Evolutionary conservation across 2,113 vertebrate species (phyloP).

Genomic region (Okapia johnstoni): DNA sequence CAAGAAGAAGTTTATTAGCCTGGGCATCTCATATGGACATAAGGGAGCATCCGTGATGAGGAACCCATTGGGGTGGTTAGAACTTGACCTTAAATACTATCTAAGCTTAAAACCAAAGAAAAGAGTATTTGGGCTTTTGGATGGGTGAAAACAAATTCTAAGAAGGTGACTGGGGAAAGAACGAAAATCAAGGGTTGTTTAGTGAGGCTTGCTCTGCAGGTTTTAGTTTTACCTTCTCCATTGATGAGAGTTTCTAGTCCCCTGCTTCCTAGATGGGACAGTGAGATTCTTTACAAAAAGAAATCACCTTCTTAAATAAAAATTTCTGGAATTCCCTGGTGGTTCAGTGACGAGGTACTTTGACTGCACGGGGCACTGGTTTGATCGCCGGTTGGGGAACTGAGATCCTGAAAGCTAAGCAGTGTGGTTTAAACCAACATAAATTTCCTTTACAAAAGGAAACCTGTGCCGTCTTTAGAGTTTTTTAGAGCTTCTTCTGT

Average conservation of each 20-base stretch:
- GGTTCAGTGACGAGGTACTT: not conserved
- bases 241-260: not conserved
- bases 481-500: not conserved
- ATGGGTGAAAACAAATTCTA: not conserved
- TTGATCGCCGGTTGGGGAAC: not conserved
- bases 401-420: not conserved
- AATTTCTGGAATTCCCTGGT: not conserved
- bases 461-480: not conserved
- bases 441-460: not conserved
- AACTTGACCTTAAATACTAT: not conserved
- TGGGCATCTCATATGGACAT: not conserved
- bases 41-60: not conserved
- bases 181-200: too few relatives aligned
- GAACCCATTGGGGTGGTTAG: not conserved
- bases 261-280: not conserved
- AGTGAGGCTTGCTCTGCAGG: not conserved
- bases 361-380: rapidly evolving
- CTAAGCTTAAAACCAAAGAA: not conserved
- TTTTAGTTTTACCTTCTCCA: not conserved
- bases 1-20: not conserved
- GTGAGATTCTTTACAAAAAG: not conserved
- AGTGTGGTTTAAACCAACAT: not conserved
- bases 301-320: not conserved
- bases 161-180: not conserved
- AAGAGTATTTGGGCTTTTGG: not conserved